Evolutionary conservation across 92 coral and sea anemone genomes (phyloP).

Genomic region (Pocillopora meandrina): DNA sequence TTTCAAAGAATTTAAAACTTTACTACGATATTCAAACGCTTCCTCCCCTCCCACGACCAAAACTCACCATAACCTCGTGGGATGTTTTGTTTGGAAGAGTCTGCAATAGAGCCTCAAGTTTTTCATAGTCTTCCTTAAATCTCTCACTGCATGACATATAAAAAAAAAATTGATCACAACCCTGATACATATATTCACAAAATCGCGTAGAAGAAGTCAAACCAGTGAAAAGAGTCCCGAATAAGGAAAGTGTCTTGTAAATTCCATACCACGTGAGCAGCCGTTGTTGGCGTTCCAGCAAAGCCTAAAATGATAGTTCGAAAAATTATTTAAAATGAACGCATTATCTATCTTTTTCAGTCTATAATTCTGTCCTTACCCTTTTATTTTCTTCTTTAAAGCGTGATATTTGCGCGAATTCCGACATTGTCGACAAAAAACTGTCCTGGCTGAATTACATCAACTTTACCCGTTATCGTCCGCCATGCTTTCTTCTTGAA

Average conservation of each 20-base stretch:
- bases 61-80: conserved; percentile 90
- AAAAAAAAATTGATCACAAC: neutral
- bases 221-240: too few relatives aligned
- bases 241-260: neutral
- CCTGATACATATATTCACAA: conserved; percentile 4
- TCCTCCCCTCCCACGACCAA: neutral
- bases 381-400: conserved; percentile 77
- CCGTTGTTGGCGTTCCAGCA: conserved; percentile 68
- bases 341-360: neutral
- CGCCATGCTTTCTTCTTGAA: neutral
- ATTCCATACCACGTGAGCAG: conserved; percentile 75
- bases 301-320: conserved; percentile 48
- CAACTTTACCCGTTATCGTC: neutral
- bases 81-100: conserved; percentile 75
- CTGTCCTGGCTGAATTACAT: neutral
- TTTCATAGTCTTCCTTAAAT: conserved; percentile 79
- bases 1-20: neutral
- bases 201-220: neutral
- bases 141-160: conserved; percentile 53
- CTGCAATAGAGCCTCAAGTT: conserved; percentile 66
- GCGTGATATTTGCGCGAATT: conserved; percentile 67
- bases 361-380: conserved; percentile 47
- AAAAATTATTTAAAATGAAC: neutral
- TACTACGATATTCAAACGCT: neutral
- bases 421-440: conserved; percentile 41